Conservation (phyloP, 1,140 invertebrate species). For the Micrasema longulum region DNA sequence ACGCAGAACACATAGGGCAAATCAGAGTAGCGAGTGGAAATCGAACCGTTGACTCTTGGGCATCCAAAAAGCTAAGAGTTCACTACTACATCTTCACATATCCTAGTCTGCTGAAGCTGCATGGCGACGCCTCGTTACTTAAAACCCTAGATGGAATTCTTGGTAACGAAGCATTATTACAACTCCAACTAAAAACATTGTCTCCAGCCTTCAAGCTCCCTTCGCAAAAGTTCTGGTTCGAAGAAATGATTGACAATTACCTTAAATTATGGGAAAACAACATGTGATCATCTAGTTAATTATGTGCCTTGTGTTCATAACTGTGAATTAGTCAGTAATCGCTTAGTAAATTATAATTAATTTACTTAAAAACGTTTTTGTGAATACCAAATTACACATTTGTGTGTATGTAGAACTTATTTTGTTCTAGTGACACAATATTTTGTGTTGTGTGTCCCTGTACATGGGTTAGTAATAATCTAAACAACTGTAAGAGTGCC, state of each 20-base stretch:
- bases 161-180: constrained; percentile 85
- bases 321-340: constrained; percentile 26
- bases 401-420: constrained; percentile 14
- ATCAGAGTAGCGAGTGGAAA: constrained; percentile 86
- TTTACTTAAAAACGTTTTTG: constrained; percentile 13
- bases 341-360: neutral
- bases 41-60: constrained; percentile 82
- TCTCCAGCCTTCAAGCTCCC: constrained; percentile 80
- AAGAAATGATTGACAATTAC: constrained; percentile 88
- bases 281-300: constrained; percentile 69
- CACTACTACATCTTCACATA: constrained; percentile 86
- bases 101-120: constrained; percentile 82
- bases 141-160: constrained; percentile 78
- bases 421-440: too few species aligned
- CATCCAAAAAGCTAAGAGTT: constrained; percentile 76
- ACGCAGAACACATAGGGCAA: constrained; percentile 83
- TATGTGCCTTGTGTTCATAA: neutral
- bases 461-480: too few species aligned
- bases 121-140: constrained; percentile 78
- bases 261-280: constrained; percentile 90
- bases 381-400: constrained; percentile 35
- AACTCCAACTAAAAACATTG: constrained; percentile 82
- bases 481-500: too few species aligned
- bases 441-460: too few species aligned
- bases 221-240: constrained; percentile 81